Conservation (phyloP, 2,888 invertebrate genomes). For the Cremastinae sp. region DNA sequence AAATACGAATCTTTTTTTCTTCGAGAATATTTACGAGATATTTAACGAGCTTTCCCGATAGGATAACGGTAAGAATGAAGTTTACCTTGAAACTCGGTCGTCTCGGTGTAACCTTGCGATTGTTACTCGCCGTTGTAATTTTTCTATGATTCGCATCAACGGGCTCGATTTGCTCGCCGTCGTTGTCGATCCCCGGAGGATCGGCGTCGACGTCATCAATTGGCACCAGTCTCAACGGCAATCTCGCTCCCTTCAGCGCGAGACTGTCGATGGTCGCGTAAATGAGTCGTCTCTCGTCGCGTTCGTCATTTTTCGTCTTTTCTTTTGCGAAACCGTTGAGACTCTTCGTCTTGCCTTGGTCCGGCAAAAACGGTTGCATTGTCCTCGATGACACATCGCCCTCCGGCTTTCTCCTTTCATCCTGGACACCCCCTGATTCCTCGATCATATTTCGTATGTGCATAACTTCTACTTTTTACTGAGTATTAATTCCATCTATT, state of each 20-base stretch:
- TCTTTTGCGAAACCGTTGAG: not conserved
- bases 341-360: not conserved
- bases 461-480: too few species aligned
- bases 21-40: too few species aligned
- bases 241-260: slow-evolving; percentile 72
- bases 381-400: slow-evolving; percentile 16
- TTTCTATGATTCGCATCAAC: too few species aligned
- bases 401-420: slow-evolving; percentile 1
- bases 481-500: too few species aligned
- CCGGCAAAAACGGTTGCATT: not conserved
- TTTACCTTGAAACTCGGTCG: slow-evolving; percentile 68
- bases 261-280: slow-evolving; percentile 76
- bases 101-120: slow-evolving; percentile 57
- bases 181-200: slow-evolving; percentile 41
- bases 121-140: slow-evolving; percentile 44
- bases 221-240: slow-evolving; percentile 74
- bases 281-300: slow-evolving; percentile 61
- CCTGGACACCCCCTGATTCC: slow-evolving; percentile 32
- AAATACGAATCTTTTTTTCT: too few species aligned
- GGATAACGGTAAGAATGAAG: not conserved
- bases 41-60: too few species aligned
- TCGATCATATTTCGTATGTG: slow-evolving; percentile 52
- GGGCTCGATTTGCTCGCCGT: not conserved
- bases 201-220: slow-evolving; percentile 61
- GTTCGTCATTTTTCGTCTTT: slow-evolving; percentile 13